Evolutionary conservation across 2,888 invertebrate genomes (phyloP), one percentile per base, ranked within the genome.

Genomic region (Nezara viridula): DNA sequence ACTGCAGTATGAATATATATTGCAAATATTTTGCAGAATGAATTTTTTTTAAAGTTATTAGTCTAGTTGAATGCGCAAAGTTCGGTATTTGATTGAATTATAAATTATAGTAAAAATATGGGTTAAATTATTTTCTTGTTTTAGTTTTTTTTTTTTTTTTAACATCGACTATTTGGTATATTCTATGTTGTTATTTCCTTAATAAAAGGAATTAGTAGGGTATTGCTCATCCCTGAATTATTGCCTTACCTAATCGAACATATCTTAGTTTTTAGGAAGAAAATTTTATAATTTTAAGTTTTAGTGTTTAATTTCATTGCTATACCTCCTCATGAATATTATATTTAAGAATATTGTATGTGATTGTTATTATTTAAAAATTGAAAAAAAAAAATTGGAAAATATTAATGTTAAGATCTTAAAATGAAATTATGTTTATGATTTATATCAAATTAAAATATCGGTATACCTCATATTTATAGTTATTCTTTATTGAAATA

Each of bases 191-290:
- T 3, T 77, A 21, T 77, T 77, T 40, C 77, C 81, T 44, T 81
- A n/a, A n/a, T 44, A 47, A 73, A 73, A 73, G 37, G 66, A 73
- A 37, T 60, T 60, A 60, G 27, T 47, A n/a, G 81, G 81, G n/a
- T 47, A 81, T 81, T 81, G 40, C 81, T 81, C 81, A 81, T 44
- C 81, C 81, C 44, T n/a, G 6, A 81, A 81, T n/a, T 44, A 44
- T 81, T 81, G 81, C 81, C 81, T 81, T 81, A 81, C 44, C 81
- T 81, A 44, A 81, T 81, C 40, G 32, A n/a, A 81, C 81, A 81
- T 81, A 81, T 81, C 81, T 81, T 81, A 81, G 81, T 81, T 44
- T 44, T 81, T 44, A 81, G 44, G 44, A 24, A 81, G 24, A 81
- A 81, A 81, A 81, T 37, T 44, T 40, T 77, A 40, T 77, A 77